These are phyloP conservation scores for Spisula solida DNA, from an alignment of 2,888 invertebrate genomes.

Conservation along the genomic window DNA sequence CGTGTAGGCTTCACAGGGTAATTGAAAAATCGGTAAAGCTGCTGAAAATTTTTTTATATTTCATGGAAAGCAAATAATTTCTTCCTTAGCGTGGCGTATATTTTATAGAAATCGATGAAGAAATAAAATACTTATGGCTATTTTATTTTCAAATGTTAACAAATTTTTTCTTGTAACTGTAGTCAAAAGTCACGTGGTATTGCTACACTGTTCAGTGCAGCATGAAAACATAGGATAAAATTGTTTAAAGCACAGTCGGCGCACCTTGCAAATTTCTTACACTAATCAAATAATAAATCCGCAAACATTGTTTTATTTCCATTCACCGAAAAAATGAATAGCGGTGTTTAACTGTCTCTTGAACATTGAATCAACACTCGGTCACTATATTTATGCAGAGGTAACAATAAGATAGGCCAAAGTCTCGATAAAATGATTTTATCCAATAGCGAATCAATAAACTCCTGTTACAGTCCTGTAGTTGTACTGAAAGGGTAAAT, in stretches of 20 bases:
- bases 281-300: conserved; percentile 19
- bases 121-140: no score
- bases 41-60: no score
- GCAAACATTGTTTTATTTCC: conserved; percentile 11
- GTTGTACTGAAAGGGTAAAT: neutral
- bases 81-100: no score
- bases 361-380: neutral
- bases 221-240: neutral
- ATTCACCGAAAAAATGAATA: neutral
- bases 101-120: no score
- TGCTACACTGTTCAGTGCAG: no score
- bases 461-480: conserved; percentile 8
- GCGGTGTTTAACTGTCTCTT: neutral
- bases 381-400: neutral
- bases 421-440: conserved; percentile 24
- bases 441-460: conserved; percentile 29
- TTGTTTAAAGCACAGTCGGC: neutral
- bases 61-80: no score
- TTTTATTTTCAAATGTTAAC: no score
- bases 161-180: no score
- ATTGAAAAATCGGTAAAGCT: no score
- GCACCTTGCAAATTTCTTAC: neutral
- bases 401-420: conserved; percentile 18
- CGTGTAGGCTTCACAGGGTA: no score
- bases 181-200: no score